Conservation (phyloP, 2,113 vertebrate genomes). For the Progne subis region DNA sequence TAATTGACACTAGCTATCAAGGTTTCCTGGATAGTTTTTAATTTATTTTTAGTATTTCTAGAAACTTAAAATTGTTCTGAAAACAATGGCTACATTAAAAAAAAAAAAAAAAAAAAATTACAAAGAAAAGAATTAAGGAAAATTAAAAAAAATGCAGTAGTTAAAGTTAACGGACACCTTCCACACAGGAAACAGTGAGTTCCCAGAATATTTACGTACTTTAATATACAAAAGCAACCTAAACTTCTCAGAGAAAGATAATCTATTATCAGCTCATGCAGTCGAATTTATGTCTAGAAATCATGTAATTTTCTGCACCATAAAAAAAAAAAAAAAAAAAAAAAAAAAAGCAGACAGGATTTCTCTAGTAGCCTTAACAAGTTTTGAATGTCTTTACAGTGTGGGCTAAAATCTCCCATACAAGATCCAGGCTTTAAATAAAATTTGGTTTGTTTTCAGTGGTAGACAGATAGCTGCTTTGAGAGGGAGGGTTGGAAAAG, state of each 20-base stretch:
- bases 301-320: not conserved
- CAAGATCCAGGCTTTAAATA: slow-evolving; percentile 1
- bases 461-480: not conserved
- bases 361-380: slow-evolving; percentile 30
- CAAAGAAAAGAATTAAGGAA: not conserved
- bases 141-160: not conserved
- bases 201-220: not conserved
- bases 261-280: not conserved
- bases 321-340: not conserved
- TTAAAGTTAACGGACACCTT: not conserved
- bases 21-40: not conserved
- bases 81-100: not conserved
- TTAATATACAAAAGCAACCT: not conserved
- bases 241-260: not conserved
- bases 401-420: not conserved
- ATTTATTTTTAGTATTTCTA: not conserved
- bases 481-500: not conserved
- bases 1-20: not conserved
- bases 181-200: not conserved
- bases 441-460: slow-evolving; percentile 3
- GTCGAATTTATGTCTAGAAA: not conserved
- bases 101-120: not conserved
- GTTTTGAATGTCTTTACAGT: slow-evolving; percentile 1
- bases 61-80: not conserved
- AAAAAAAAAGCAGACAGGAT: not conserved